Evolutionary conservation across 2,113 vertebrate species (phyloP).

Genomic region (Nibea albiflora): DNA sequence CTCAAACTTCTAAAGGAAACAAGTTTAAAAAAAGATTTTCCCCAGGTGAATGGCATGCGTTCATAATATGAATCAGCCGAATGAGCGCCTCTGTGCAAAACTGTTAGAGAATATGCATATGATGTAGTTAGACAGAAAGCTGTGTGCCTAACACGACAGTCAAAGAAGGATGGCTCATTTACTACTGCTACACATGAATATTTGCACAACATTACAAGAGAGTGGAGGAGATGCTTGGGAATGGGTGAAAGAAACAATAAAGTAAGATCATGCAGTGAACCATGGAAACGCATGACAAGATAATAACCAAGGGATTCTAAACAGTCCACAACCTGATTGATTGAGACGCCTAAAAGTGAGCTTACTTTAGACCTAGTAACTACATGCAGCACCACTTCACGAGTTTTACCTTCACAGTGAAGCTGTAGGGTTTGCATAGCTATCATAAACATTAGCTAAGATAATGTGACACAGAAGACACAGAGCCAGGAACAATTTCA

Average conservation of each 20-base stretch:
- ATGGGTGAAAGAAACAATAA: neutral
- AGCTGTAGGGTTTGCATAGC: no score
- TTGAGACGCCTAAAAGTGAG: no score
- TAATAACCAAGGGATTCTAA: neutral
- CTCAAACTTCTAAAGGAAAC: neutral
- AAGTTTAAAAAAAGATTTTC: neutral
- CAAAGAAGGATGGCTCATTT: neutral
- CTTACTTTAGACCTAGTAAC: neutral
- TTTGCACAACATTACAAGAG: neutral
- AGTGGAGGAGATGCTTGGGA: neutral
- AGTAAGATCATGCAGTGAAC: neutral
- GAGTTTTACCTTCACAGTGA: no score
- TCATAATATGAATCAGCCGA: neutral
- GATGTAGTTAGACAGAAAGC: neutral
- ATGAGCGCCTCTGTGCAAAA: neutral
- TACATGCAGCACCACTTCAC: no score
- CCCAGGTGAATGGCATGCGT: neutral
- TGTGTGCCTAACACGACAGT: neutral
- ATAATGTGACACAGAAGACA: no score
- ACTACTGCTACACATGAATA: neutral
- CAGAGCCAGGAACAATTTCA: no score
- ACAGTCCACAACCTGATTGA: no score
- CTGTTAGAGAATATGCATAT: neutral
- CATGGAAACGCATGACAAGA: neutral
- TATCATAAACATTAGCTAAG: no score